Conservation (phyloP, 2,113 vertebrate species). For the Spea multiplicata region DNA sequence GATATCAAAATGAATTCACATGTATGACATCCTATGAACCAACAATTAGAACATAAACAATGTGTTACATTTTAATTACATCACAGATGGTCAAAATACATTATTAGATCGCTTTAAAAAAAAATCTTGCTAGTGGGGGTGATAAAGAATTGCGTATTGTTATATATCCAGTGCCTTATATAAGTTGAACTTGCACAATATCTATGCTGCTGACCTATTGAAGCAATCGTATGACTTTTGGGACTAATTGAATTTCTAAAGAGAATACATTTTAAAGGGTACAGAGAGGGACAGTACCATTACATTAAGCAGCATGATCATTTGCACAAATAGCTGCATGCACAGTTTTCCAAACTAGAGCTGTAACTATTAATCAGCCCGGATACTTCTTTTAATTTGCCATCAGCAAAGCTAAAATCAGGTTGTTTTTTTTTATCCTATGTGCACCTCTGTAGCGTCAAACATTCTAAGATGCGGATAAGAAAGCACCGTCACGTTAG, state of each 20-base stretch:
- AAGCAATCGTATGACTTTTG: conserved; percentile 41
- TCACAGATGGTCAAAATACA: conserved; percentile 32
- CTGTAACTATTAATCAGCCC: conserved; percentile 44
- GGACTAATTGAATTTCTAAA: conserved; percentile 42
- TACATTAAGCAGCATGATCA: conserved; percentile 46
- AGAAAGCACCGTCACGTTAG: conserved; percentile 5
- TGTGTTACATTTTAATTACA: conserved; percentile 26
- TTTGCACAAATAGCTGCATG: conserved; percentile 45
- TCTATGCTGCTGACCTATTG: conserved; percentile 43
- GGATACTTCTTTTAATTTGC: conserved; percentile 32
- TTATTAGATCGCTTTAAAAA: conserved; percentile 33
- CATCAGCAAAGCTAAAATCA: conserved; percentile 26
- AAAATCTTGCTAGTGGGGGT: conserved; percentile 10
- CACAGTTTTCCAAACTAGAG: conserved; percentile 34
- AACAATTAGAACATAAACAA: too few relatives aligned
- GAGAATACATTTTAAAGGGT: conserved; percentile 37
- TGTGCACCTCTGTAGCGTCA: conserved; percentile 8
- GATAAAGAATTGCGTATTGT: conserved; percentile 3
- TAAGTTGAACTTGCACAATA: conserved; percentile 40
- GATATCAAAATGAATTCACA: too few relatives aligned
- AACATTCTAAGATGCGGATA: conserved; percentile 18
- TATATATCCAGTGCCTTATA: conserved; percentile 31
- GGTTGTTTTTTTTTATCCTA: conserved; percentile 10
- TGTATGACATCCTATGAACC: too few relatives aligned
- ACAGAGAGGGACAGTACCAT: conserved; percentile 33